Evolutionary conservation across 2,113 vertebrate genomes (phyloP).

Genomic region (Myrmecobius fasciatus): DNA sequence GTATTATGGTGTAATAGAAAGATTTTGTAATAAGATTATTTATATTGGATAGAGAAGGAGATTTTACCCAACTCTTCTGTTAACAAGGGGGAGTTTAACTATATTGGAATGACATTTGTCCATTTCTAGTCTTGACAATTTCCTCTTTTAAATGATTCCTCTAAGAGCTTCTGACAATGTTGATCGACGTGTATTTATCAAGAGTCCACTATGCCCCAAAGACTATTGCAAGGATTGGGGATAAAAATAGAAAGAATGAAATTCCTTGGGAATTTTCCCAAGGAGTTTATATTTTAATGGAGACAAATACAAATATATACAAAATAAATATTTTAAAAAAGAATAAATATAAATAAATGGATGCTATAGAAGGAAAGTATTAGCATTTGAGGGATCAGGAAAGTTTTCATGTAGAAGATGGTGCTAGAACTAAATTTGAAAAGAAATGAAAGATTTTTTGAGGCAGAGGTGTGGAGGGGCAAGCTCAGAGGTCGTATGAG

Average conservation of each 20-base stretch:
- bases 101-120: not conserved
- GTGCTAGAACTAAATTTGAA: not conserved
- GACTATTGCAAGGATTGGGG: not conserved
- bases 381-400: not conserved
- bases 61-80: not conserved
- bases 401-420: not conserved
- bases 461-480: not conserved
- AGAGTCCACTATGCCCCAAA: not conserved
- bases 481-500: not conserved
- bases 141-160: not conserved
- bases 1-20: not conserved
- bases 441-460: not conserved
- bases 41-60: not conserved
- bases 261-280: not conserved
- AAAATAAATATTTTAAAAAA: not conserved
- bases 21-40: not conserved
- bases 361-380: not conserved
- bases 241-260: not conserved
- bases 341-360: not conserved
- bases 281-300: not conserved
- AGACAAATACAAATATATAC: not conserved
- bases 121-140: not conserved
- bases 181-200: not conserved
- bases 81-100: not conserved
- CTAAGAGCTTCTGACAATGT: not conserved